Percentiles rank a stretch among this genome's conserved stretches.
phyloP scores from a whole-genome alignment of 1,140 invertebrate genomes.

The Megathymus violae region DNA sequence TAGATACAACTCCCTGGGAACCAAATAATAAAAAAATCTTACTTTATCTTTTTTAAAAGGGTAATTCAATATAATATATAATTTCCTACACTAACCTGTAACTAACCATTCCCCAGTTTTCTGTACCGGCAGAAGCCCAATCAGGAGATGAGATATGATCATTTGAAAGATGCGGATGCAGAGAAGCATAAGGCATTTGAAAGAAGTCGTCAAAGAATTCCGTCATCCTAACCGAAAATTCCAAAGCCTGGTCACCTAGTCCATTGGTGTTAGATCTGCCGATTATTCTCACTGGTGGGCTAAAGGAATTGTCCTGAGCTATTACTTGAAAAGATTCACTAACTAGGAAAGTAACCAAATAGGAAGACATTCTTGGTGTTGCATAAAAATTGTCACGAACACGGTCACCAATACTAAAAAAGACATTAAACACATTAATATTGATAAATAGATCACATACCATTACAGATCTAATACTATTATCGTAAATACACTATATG shows the following conservation, averaged over 20 bases:
- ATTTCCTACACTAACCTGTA: slow-evolving; percentile 82
- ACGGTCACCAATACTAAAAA: slow-evolving; percentile 48
- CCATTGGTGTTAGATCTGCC: slow-evolving; percentile 86
- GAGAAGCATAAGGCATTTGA: slow-evolving; percentile 60
- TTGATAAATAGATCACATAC: slow-evolving; percentile 1
- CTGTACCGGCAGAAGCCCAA: slow-evolving; percentile 88
- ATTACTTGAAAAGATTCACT: slow-evolving; percentile 70
- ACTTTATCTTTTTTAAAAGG: slow-evolving; percentile 5
- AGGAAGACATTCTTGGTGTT: slow-evolving; percentile 92
- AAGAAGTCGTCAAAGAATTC: slow-evolving; percentile 75
- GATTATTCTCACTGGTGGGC: slow-evolving; percentile 68
- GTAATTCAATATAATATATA: neutral
- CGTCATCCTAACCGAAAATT: slow-evolving; percentile 71
- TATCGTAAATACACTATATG: too few relatives aligned
- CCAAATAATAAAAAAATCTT: neutral
- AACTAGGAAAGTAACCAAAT: slow-evolving; percentile 90
- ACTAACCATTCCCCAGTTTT: slow-evolving; percentile 87
- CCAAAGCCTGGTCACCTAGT: slow-evolving; percentile 83
- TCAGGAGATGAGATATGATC: slow-evolving; percentile 89
- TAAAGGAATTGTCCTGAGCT: slow-evolving; percentile 57
- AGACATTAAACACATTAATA: slow-evolving; percentile 15
- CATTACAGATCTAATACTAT: too few relatives aligned
- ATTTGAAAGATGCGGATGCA: slow-evolving; percentile 75
- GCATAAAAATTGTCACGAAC: slow-evolving; percentile 53
- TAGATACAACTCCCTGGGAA: slow-evolving; percentile 84